Conservation (phyloP, 2,797 vertebrate species). For the Onychomys leucogaster region DNA sequence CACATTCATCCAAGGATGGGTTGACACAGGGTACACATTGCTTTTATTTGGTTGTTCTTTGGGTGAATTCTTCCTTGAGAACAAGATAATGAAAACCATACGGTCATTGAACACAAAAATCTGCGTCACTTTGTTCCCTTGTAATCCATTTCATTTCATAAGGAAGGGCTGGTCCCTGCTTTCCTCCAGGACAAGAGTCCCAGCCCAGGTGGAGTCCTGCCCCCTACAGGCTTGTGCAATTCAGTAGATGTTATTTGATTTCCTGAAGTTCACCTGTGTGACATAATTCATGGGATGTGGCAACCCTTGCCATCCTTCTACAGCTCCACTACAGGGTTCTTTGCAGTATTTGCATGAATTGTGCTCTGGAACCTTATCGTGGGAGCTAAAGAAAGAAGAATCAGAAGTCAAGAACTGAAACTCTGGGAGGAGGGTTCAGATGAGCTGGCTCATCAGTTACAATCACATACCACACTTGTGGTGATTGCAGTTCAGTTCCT, state of each 20-base stretch:
- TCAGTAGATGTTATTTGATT: conserved; percentile 19
- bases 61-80: conserved; percentile 76
- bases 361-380: not conserved
- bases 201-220: conserved; percentile 73
- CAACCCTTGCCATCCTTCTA: not conserved
- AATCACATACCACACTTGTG: not conserved
- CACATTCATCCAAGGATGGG: conserved; percentile 70
- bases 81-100: conserved; percentile 78
- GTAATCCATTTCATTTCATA: conserved; percentile 59
- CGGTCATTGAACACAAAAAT: conserved; percentile 73
- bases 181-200: conserved; percentile 32
- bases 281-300: conserved; percentile 3
- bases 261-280: conserved; percentile 8
- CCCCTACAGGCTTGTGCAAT: conserved; percentile 60
- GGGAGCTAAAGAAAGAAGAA: not conserved
- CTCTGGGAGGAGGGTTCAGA: not conserved
- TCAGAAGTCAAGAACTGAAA: conserved; percentile 18
- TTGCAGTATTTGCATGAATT: conserved; percentile 29
- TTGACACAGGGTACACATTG: conserved; percentile 74
- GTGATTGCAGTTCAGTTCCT: not conserved
- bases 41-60: conserved; percentile 81
- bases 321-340: not conserved
- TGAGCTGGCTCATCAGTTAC: not conserved
- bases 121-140: conserved; percentile 72
- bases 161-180: conserved; percentile 36